Conservation (phyloP, 2,888 invertebrate species). For the Apotomis betuletana region DNA sequence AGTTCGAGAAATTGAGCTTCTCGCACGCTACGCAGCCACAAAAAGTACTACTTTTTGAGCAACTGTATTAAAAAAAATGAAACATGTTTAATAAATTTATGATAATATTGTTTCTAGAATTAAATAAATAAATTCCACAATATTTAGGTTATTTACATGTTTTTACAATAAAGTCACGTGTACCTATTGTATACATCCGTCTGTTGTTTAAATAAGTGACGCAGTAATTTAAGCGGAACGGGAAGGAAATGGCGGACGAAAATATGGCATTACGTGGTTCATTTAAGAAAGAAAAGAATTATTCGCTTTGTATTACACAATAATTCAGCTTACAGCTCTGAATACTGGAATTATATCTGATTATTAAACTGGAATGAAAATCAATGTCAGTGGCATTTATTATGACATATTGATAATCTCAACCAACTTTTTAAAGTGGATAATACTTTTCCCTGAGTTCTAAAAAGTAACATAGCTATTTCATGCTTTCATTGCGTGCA, state of each 20-base stretch:
- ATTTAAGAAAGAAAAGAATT: slow-evolving; percentile 25
- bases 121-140: no score
- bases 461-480: no score
- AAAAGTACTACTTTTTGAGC: no score
- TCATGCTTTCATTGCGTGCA: no score
- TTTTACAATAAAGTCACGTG: not conserved
- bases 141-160: not conserved
- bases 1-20: no score
- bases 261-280: slow-evolving; percentile 26
- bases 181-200: not conserved
- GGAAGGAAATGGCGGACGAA: slow-evolving; percentile 15
- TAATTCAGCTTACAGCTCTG: not conserved
- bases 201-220: slow-evolving; percentile 9
- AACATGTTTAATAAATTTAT: no score
- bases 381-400: not conserved
- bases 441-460: no score
- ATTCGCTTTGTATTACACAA: slow-evolving; percentile 3
- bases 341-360: not conserved
- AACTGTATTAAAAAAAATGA: no score
- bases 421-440: no score
- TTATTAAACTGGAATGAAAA: not conserved
- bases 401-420: no score
- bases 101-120: no score
- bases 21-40: no score
- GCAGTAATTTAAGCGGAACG: slow-evolving; percentile 19